A percentile compares a stretch with the other conserved stretches of the same genome.
These are phyloP conservation scores for Notolepis coatsorum DNA, from an alignment of 2,797 vertebrate genomes.

Conservation along the genomic window DNA sequence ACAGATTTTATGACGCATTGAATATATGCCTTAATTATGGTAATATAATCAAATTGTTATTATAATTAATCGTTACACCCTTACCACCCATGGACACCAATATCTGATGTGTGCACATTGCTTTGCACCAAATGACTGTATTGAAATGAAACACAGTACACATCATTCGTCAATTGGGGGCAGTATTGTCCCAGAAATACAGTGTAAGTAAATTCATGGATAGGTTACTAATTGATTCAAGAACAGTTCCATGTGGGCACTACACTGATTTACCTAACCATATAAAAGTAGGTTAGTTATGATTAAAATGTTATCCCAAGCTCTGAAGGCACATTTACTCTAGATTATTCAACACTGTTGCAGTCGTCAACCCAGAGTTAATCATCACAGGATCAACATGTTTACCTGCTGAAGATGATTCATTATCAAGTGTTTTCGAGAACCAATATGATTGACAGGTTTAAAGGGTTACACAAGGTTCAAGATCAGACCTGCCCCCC, in stretches of 20 bases:
- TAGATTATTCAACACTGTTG: no score
- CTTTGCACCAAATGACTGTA: neutral
- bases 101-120: neutral
- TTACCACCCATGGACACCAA: no score
- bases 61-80: no score
- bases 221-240: conserved; percentile 21
- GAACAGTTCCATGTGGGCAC: conserved; percentile 15
- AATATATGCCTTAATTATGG: no score
- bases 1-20: no score
- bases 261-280: conserved; percentile 50
- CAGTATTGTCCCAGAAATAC: conserved; percentile 70
- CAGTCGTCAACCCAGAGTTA: conserved; percentile 17
- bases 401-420: neutral
- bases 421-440: neutral
- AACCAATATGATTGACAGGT: neutral
- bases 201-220: neutral
- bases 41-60: no score
- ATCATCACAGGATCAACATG: conserved; percentile 21
- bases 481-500: no score
- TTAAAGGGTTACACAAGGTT: no score
- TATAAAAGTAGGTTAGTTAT: conserved; percentile 10
- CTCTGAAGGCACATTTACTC: conserved; percentile 28
- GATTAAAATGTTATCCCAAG: conserved; percentile 4
- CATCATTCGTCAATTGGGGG: conserved; percentile 61
- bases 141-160: conserved; percentile 23